Conservation (phyloP, 1,140 invertebrate species). For the Diachasmimorpha longicaudata region DNA sequence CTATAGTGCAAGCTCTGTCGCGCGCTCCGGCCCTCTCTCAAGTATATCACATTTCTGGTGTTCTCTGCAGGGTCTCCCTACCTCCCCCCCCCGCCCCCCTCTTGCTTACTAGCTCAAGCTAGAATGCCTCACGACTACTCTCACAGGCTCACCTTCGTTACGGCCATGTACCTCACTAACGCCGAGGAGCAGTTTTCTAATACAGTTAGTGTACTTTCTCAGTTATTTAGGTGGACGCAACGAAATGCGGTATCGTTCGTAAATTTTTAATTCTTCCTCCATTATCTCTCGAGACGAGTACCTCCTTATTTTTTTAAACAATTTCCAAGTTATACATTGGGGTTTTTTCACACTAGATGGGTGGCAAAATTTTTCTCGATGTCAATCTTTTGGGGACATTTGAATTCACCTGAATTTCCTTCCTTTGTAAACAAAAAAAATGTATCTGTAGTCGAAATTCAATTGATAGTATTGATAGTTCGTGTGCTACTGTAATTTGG, state of each 20-base stretch:
- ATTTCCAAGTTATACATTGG: too few species aligned
- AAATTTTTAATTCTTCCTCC: background rate
- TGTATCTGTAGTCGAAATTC: too few species aligned
- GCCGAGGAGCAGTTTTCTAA: background rate
- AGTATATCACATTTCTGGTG: background rate
- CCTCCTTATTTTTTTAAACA: too few species aligned
- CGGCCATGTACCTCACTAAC: background rate
- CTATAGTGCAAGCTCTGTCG: slow-evolving; percentile 1
- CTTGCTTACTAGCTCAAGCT: too few species aligned
- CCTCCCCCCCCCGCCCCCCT: background rate
- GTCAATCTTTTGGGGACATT: too few species aligned
- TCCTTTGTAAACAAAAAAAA: too few species aligned
- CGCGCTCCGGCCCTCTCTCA: background rate
- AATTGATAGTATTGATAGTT: too few species aligned
- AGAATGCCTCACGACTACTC: background rate
- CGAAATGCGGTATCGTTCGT: background rate
- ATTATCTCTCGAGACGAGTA: too few species aligned
- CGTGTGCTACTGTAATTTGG: too few species aligned
- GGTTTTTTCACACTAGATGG: too few species aligned
- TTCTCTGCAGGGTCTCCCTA: background rate
- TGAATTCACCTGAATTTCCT: too few species aligned
- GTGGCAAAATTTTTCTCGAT: too few species aligned
- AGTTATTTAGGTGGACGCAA: background rate
- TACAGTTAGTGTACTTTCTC: background rate
- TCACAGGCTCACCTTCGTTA: background rate